Conservation (phyloP, 2,113 vertebrate genomes). For the Plecturocebus donacophilus region DNA sequence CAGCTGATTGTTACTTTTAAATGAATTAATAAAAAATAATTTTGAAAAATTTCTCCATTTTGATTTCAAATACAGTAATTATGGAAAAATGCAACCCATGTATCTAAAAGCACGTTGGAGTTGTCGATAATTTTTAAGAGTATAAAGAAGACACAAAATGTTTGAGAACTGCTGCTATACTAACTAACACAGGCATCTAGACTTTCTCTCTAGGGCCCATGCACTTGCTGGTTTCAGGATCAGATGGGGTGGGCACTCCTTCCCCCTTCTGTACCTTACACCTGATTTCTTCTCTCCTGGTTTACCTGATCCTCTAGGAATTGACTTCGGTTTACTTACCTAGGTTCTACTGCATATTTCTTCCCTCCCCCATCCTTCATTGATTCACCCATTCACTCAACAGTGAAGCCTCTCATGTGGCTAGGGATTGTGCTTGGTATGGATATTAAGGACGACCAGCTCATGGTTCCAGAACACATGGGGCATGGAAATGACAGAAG, state of each 20-base stretch:
- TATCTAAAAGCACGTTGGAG: neutral
- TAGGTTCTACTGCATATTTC: neutral
- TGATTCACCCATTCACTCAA: neutral
- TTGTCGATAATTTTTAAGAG: neutral
- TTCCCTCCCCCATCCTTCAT: neutral
- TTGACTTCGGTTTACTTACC: neutral
- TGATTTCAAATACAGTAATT: conserved; percentile 14
- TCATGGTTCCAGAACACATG: neutral
- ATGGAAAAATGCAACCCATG: neutral
- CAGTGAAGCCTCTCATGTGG: neutral
- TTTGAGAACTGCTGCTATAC: conserved; percentile 8
- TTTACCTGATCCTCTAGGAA: neutral
- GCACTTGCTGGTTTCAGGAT: neutral
- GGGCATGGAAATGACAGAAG: neutral
- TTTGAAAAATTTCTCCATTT: neutral
- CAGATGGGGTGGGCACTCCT: neutral
- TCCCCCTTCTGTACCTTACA: neutral
- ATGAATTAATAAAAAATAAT: neutral
- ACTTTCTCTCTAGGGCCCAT: neutral
- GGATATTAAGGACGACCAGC: neutral
- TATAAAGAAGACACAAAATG: neutral
- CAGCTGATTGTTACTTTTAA: conserved; percentile 1
- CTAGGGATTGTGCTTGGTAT: neutral
- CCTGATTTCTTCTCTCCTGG: neutral
- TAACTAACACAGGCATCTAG: neutral